Base-by-base conservation (phyloP, 2,113 vertebrate species). In the Gymnocephalus cernua region DNA sequence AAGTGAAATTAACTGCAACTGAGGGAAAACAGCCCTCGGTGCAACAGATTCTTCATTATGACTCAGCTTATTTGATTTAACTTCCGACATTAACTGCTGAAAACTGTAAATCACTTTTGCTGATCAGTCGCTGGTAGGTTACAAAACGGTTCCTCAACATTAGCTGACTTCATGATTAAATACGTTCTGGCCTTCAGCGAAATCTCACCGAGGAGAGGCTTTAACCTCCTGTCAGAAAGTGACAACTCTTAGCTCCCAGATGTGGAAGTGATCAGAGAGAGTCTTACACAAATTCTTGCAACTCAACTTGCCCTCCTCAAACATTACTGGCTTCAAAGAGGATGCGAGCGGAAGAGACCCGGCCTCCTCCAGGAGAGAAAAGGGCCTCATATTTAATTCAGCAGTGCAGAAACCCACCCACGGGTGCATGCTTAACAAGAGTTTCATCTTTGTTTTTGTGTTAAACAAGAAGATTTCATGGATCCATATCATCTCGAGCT, bases 351-450 rank as follows among this genome's bases (percentile, higher is more conserved):
- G 75, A 70, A 63, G 23, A 69, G 73, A 56, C 47, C 67, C 8
- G 80, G 51, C 67, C 79, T 83, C 53, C 65, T 77, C 44, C 80
- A 69, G 71, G 56, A 88, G 70, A 23, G 56, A 48, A 45, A 73
- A 53, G 74, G 65, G 74, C 73, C 63, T 83, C 77, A 80, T 85
- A 83, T 87, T 86, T 90, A 86, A 92, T 91, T 86, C 79, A 87
- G 85, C 76, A 57, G 77, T 2, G 72, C 75, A 73, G 80, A 68
- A 70, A 57, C 80, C 77, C 74, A 82, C 79, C 78, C 78, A 77
- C 54, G 80, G 74, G 74, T 85, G 64, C 58, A 15, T 77, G 71
- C 80, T 80, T 84, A 85, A 89, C 89, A 82, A 48, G 74, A 88
- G 77, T 63, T 74, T 77, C 77, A 83, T 76, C 82, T 89, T 78